These are phyloP conservation scores for Oplegnathus fasciatus DNA, from an alignment of 2,113 vertebrate species.

Conservation along the genomic window DNA sequence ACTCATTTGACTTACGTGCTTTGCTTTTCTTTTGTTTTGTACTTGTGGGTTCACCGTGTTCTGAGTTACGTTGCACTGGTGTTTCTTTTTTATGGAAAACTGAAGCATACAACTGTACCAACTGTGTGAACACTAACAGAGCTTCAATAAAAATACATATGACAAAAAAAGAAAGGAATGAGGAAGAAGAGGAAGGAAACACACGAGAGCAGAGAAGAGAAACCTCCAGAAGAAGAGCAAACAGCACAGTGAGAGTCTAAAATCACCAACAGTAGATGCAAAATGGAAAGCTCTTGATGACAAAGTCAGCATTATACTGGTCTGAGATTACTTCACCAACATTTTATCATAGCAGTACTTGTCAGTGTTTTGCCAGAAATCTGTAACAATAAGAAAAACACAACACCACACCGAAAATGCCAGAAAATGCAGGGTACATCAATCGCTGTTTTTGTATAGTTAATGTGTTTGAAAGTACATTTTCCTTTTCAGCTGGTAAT, in stretches of 20 bases:
- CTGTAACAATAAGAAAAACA: not conserved
- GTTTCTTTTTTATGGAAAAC: too few relatives aligned
- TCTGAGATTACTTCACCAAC: not conserved
- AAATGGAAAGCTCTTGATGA: not conserved
- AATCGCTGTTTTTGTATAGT: not conserved
- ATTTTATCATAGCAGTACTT: not conserved
- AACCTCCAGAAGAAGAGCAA: not conserved
- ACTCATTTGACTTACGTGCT: not conserved
- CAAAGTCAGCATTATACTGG: not conserved
- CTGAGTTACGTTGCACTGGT: not conserved
- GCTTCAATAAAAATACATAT: not conserved
- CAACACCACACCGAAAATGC: not conserved
- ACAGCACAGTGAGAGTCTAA: not conserved
- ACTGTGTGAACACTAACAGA: not conserved
- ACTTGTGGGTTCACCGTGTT: not conserved
- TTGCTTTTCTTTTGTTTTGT: not conserved
- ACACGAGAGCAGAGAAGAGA: not conserved
- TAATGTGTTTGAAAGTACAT: conserved; percentile 6
- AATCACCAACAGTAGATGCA: too few relatives aligned
- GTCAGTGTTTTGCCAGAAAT: not conserved
- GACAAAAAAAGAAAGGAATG: not conserved
- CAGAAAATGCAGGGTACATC: not conserved
- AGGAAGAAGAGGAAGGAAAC: not conserved
- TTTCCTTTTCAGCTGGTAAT: conserved; percentile 8
- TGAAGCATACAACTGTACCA: too few relatives aligned